These are phyloP conservation scores for Acanthacorydalis orientalis DNA, from an alignment of 2,888 invertebrate species.

Conservation along the genomic window DNA sequence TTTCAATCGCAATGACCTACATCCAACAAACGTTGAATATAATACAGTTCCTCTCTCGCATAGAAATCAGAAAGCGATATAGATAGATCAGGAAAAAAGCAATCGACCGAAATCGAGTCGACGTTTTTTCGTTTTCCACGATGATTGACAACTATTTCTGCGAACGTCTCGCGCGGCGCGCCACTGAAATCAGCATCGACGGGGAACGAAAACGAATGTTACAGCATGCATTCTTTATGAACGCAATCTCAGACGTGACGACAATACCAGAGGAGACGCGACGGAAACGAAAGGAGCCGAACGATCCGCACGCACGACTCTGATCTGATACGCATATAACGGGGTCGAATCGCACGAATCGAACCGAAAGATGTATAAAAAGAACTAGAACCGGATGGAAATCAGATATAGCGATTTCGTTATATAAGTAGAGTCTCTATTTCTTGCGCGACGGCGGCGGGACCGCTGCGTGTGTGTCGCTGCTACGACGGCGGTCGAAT, in stretches of 20 bases:
- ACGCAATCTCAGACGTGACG: constrained; percentile 6
- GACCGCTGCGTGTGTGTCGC: background rate
- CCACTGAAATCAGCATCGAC: too few relatives aligned
- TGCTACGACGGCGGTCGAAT: background rate
- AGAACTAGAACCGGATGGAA: background rate
- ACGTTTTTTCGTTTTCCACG: too few relatives aligned
- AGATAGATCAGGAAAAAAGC: too few relatives aligned
- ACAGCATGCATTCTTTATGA: constrained; percentile 5
- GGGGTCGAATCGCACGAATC: background rate
- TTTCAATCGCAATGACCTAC: too few relatives aligned
- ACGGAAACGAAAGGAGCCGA: background rate
- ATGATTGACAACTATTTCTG: too few relatives aligned
- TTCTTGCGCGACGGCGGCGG: background rate
- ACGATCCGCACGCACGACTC: background rate
- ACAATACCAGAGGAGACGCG: constrained; percentile 3
- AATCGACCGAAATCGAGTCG: too few relatives aligned
- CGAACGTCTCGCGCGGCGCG: too few relatives aligned
- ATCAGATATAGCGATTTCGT: background rate
- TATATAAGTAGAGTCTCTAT: background rate
- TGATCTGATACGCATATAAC: background rate
- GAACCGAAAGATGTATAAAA: background rate
- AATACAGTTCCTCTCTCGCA: too few relatives aligned
- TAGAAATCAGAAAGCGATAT: too few relatives aligned
- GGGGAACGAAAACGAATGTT: background rate
- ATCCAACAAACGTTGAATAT: too few relatives aligned